Base-by-base conservation (phyloP, 2,797 vertebrate species). In the Fistularia tabacaria region DNA sequence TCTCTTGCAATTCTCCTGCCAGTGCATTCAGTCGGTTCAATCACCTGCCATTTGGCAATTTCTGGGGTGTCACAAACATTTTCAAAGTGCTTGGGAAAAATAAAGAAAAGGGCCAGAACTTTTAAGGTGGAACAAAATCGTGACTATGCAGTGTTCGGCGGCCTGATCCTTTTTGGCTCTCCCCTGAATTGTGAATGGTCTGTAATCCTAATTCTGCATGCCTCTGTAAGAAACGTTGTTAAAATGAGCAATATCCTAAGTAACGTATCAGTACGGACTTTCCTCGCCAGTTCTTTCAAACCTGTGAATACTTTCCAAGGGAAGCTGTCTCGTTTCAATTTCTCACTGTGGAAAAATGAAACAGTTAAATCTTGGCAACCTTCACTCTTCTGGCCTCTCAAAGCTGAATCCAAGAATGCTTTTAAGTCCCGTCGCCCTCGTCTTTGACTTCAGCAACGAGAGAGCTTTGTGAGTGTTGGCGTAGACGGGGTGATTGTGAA, bases 401-500 rank as follows among this genome's bases (percentile, higher is more conserved):
- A 61, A 74, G 48, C 57, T 56, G 40, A 71, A 62, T 61, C 48
- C 6, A 7, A 59, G 48, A 58, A 53, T 43, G 38, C 43, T 69
- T 58, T 69, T 57, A 61, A 67, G 14, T 66, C 48, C 69, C 48
- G 38, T 38, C 9, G 3, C 39, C 58, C 56, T 68, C 12, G 38
- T 52, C 42, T 76, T 67, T 57, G 36, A 74, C 52, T 62, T 48
- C 38, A 47, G 45, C 46, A 49, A 42, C 54, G 59, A 73, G 58
- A 38, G 46, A 58, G 49, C 54, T 9, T 38, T 66, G 62, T 65
- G 64, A 53, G 38, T 64, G 56, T 58, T n/a, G 38, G 51, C 10
- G 8, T 54, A 51, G 54, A 53, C 55, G 70, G 69, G 64, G 43
- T 36, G 25, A 66, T 66, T 66, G 56, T 72, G 60, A 82, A 75